Base-by-base conservation (phyloP, 1,140 invertebrate genomes). In the Caenorhabditis tropicalis region DNA sequence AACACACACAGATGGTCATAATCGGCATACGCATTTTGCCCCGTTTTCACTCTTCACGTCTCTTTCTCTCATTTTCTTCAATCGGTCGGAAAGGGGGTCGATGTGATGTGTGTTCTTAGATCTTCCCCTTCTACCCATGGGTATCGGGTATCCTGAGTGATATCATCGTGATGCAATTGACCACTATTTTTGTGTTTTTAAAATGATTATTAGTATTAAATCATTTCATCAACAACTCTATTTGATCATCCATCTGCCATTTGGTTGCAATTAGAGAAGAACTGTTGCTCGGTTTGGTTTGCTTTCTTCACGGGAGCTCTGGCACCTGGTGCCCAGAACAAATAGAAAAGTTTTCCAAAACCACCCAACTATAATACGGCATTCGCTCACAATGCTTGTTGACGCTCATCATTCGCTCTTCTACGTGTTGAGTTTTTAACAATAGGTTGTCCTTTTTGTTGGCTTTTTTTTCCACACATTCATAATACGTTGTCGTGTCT, bases 1-100 rank as follows among this genome's bases (percentile, higher is more conserved):
- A 36, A 74, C 65, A 74, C 65, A 65, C 58, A 74, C 65, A 74
- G 65, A 74, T 74, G 65, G 65, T 43, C 65, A 74, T 74, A 74
- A 74, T 43, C 36, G 65, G 29, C 33, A 24, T n/a, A 74, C 53
- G n/a, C 58, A 65, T 16, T 65, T 33, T 33, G 29, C 31, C 31
- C 65, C 21, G 65, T 74, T 74, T 74, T 74, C 36, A 27, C n/a
- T 24, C n/a, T 58, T 58, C 53, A 58, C 53, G 53, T 58, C 27
- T 74, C 36, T 19, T 58, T 74, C 36, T 19, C 19, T n/a, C 12
- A 6, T 27, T 24, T 24, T 10, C 21, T 27, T 27, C 65, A n/a
- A 74, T 5, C 16, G n/a, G n/a, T 74, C n/a, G 65, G 36, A n/a
- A 65, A 36, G n/a, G n/a, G 36, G 29, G 58, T 19, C 58, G 16